Conservation (phyloP, 1,140 invertebrate species). For the Sycophila sp. region DNA sequence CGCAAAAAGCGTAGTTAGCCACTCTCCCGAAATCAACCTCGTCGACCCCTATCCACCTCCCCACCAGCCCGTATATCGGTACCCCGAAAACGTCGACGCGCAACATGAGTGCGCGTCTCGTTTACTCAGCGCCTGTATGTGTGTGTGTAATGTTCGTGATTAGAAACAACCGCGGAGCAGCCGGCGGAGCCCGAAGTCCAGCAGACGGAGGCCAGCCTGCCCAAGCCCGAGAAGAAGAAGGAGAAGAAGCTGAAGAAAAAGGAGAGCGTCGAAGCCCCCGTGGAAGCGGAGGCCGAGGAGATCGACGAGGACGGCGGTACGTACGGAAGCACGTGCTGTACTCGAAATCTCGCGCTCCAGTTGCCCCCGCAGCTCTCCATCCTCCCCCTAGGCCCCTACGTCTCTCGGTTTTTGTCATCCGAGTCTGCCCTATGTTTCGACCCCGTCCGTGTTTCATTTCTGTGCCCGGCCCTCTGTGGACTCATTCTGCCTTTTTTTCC, state of each 20-base stretch:
- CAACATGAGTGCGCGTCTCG: no score
- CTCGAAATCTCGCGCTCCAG: neutral
- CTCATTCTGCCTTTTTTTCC: neutral
- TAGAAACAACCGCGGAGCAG: conserved; percentile 5
- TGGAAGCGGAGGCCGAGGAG: conserved; percentile 12
- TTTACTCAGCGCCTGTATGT: conserved; percentile 19
- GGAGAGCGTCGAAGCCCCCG: neutral
- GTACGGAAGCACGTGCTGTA: no score
- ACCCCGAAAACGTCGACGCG: no score
- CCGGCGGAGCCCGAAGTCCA: neutral
- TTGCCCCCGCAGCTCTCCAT: neutral
- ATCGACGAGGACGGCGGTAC: conserved; percentile 25
- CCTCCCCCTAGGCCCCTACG: no score
- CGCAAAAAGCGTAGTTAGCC: neutral
- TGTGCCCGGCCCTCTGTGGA: neutral
- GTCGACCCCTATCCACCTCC: no score
- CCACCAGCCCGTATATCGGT: no score
- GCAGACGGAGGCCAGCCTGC: neutral
- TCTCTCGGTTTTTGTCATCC: no score
- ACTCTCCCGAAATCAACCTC: neutral
- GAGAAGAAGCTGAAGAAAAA: neutral
- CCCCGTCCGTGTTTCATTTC: neutral
- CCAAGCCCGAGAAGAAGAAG: conserved; percentile 9
- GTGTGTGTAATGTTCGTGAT: conserved; percentile 17
- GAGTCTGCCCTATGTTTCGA: neutral